A percentile compares a stretch with the other conserved stretches of the same genome.
Evolutionary conservation across 1,140 invertebrate genomes (phyloP).

Genomic region (Polypedilum vanderplanki): DNA sequence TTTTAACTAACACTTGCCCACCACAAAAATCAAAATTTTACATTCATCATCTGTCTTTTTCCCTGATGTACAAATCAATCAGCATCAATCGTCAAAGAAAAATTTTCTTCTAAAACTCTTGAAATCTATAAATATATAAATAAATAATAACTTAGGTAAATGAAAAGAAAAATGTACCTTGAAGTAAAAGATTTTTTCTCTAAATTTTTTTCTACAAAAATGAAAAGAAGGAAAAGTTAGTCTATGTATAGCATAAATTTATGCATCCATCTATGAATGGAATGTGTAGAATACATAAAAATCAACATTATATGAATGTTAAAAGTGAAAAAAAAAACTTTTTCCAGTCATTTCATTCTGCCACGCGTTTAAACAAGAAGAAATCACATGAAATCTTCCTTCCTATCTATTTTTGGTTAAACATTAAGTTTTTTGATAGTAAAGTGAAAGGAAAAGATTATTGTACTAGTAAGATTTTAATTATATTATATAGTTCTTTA

Average conservation of each 20-base stretch:
- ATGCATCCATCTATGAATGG: too few relatives aligned
- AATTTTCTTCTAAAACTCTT: neutral
- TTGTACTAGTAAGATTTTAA: neutral
- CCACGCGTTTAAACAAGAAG: too few relatives aligned
- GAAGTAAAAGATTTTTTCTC: neutral
- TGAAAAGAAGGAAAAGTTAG: too few relatives aligned
- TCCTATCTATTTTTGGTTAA: neutral
- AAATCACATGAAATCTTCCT: neutral
- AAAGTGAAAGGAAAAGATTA: neutral
- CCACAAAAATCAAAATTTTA: neutral
- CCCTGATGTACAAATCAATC: neutral
- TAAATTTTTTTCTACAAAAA: too few relatives aligned
- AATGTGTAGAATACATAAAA: too few relatives aligned
- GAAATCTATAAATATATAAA: neutral
- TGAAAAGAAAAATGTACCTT: slow-evolving; percentile 10
- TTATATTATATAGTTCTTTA: slow-evolving; percentile 5
- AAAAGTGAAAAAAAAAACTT: neutral
- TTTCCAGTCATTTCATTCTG: neutral
- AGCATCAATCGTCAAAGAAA: neutral
- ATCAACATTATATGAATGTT: too few relatives aligned
- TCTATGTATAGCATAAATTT: too few relatives aligned
- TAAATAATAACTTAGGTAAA: neutral
- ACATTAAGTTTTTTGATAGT: neutral
- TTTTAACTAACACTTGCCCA: neutral
- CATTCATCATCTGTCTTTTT: neutral